These are phyloP conservation scores for Argyra leucocephala DNA, from an alignment of 2,888 invertebrate species.

Conservation along the genomic window DNA sequence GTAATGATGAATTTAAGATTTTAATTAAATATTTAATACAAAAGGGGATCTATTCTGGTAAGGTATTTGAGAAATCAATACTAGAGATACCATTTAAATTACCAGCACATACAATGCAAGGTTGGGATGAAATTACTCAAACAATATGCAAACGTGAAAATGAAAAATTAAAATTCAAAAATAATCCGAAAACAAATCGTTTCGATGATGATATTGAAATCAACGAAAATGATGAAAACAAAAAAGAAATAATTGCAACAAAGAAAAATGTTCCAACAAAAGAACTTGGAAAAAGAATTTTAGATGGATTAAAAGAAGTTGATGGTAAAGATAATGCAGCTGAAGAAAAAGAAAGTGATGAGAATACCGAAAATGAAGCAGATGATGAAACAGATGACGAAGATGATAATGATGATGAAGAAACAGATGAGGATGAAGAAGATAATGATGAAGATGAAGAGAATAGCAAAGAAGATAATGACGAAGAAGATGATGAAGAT, in stretches of 20 bases:
- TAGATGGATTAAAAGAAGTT: conserved; percentile 12
- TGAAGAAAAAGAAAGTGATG: conserved; percentile 29
- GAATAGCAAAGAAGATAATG: conserved; percentile 27
- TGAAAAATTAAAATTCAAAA: conserved; percentile 28
- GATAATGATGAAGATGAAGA: conserved; percentile 37
- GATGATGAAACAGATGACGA: conserved; percentile 20
- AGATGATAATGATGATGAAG: conserved; percentile 14
- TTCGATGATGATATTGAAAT: conserved; percentile 22
- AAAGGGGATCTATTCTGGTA: conserved; percentile 32
- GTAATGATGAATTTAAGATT: conserved; percentile 57
- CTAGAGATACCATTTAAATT: conserved; percentile 27
- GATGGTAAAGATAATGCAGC: conserved; percentile 8
- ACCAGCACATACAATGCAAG: conserved; percentile 27
- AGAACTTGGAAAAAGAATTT: conserved; percentile 8
- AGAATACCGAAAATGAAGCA: conserved; percentile 28
- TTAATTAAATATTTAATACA: conserved; percentile 47
- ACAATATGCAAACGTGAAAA: conserved; percentile 36
- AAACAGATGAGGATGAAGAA: conserved; percentile 34
- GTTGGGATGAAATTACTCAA: conserved; percentile 38
- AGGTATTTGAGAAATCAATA: conserved; percentile 30
- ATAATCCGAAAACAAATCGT: conserved; percentile 25
- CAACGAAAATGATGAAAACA: conserved; percentile 25
- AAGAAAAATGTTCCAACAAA: not conserved
- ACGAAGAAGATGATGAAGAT: conserved; percentile 25
- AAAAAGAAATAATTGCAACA: not conserved